phyloP scores from a whole-genome alignment of 1,140 invertebrate species.

The Mactra quadrangularis region DNA sequence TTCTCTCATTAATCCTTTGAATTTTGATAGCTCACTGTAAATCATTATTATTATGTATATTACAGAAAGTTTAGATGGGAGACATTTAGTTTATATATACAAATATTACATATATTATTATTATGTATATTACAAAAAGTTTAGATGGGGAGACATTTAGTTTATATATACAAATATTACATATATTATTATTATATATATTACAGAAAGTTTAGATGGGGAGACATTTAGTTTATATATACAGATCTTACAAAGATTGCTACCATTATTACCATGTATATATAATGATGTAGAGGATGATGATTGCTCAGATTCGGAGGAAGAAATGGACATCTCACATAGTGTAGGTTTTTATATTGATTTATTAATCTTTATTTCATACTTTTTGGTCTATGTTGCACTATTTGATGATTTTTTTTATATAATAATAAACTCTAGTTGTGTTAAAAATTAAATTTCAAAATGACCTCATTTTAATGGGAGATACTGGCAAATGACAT shows the following conservation, averaged over 20 bases:
- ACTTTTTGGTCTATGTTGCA: no score
- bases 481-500: no score
- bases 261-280: conserved; percentile 62
- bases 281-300: conserved; percentile 53
- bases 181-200: conserved; percentile 62
- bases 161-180: conserved; percentile 60
- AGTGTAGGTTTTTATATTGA: conserved; percentile 34
- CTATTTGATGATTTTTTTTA: no score
- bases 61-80: conserved; percentile 48
- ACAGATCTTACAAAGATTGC: conserved; percentile 64
- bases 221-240: conserved; percentile 42
- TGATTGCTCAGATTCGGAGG: conserved; percentile 67
- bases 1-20: no score
- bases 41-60: no score
- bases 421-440: no score
- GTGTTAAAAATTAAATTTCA: no score
- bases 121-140: no score
- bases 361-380: no score
- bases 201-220: conserved; percentile 44
- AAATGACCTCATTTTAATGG: no score
- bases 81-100: conserved; percentile 42
- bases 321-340: conserved; percentile 71
- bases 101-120: conserved; percentile 65
- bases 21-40: no score
- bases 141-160: conserved; percentile 43